Base-by-base conservation (phyloP, 2,113 vertebrate genomes). In the Circaetus cinerascens region DNA sequence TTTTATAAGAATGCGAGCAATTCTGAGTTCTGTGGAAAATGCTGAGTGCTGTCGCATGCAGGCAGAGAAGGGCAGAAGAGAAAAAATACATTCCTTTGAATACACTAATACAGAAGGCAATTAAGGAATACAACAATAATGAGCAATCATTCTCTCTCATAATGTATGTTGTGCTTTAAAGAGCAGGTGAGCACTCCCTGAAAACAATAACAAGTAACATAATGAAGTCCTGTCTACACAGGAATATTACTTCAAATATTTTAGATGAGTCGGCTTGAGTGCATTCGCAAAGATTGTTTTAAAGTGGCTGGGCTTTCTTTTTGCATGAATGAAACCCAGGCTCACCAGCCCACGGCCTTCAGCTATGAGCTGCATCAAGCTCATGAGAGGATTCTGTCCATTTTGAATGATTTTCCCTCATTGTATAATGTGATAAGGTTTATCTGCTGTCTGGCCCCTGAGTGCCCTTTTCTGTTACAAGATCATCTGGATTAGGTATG, bases 1-100 rank as follows among this genome's bases (percentile, higher is more conserved):
- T 94, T 97, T 91, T 96, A 45, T 95, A 96, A 93, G 96, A 95
- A 79, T 97, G 75, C 1, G 25, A 96, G 87, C 85, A 96, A 90
- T 96, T 95, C 46, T 83, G 92, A 86, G 78, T 82, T 93, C 82
- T 94, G 50, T 68, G 91, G 91, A 95, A 97, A 97, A 90, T 92
- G 95, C 92, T 87, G 94, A 96, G 79, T 87, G 91, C 80, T 95
- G 93, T 64, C 30, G 11, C 73, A 93, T 92, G 46, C 93, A 86
- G 91, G 43, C 51, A 96, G 53, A 95, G 63, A 69, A 83, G 74
- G 84, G 53, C 77, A 86, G 76, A 81, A 76, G 43, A 53, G 34
- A 71, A 83, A 88, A 91, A 93, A 40, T 30, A 50, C 71, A 83
- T 93, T 94, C 74, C 38, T 94, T 90, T 94, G 84, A 95, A 85